These are phyloP conservation scores for Xylophagus ater DNA, from an alignment of 2,888 invertebrate species.

Conservation along the genomic window DNA sequence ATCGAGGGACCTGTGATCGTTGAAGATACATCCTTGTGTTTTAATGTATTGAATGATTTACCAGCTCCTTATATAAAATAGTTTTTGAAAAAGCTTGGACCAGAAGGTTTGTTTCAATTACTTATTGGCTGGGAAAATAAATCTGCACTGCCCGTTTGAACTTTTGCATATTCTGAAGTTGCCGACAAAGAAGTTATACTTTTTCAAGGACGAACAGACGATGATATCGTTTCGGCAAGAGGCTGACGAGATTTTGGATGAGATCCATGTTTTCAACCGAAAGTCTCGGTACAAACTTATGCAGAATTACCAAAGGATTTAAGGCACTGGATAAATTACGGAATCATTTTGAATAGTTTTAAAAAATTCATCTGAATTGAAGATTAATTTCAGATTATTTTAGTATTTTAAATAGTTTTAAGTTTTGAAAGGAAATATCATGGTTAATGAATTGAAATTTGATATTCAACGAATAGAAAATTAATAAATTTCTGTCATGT, in stretches of 20 bases:
- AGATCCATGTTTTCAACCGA: slow-evolving; percentile 91
- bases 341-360: slow-evolving; percentile 48
- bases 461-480: too few species aligned
- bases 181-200: slow-evolving; percentile 50
- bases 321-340: slow-evolving; percentile 65
- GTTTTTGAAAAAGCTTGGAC: slow-evolving; percentile 84
- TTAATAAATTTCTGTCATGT: too few species aligned
- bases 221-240: slow-evolving; percentile 76
- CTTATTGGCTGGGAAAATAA: slow-evolving; percentile 82
- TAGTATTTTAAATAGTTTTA: too few species aligned
- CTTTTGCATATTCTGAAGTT: slow-evolving; percentile 73
- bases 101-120: slow-evolving; percentile 68
- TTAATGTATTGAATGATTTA: slow-evolving; percentile 81
- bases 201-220: slow-evolving; percentile 76
- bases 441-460: too few species aligned
- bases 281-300: slow-evolving; percentile 69
- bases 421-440: too few species aligned
- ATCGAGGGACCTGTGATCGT: slow-evolving; percentile 78
- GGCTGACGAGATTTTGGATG: slow-evolving; percentile 88
- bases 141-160: slow-evolving; percentile 83
- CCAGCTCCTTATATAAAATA: slow-evolving; percentile 94
- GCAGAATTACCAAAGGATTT: slow-evolving; percentile 75
- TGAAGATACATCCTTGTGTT: slow-evolving; percentile 91
- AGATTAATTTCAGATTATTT: too few species aligned
- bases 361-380: too few species aligned